phyloP scores from a whole-genome alignment of 1,140 invertebrate genomes.

The Trachelipus rathkii region DNA sequence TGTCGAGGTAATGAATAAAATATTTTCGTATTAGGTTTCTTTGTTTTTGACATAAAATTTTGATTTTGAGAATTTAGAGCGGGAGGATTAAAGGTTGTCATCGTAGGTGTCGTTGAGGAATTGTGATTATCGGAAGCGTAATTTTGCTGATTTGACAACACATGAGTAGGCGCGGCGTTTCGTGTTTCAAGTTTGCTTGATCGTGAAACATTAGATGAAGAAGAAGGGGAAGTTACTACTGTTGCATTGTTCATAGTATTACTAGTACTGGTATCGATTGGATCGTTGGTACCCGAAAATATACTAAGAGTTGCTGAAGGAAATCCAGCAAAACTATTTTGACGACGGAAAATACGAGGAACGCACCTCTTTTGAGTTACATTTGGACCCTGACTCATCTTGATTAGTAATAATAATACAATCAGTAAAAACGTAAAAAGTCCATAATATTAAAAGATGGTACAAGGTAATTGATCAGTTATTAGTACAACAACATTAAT shows the following conservation, averaged over 20 bases:
- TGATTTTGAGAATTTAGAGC: background rate
- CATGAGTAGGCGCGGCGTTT: background rate
- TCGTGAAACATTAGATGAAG: slow-evolving; percentile 16
- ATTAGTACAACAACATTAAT: background rate
- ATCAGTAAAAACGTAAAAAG: too few species aligned
- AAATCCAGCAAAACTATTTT: slow-evolving; percentile 44
- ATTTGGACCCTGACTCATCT: slow-evolving; percentile 1
- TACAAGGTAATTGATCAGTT: too few species aligned
- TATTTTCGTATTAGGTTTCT: background rate
- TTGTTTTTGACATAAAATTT: background rate
- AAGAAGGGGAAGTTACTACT: background rate
- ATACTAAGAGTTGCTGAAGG: slow-evolving; percentile 28
- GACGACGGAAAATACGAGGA: slow-evolving; percentile 30
- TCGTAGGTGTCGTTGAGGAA: slow-evolving; percentile 14
- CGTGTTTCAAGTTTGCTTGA: slow-evolving; percentile 9
- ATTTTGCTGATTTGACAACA: background rate
- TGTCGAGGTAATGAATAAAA: slow-evolving; percentile 28
- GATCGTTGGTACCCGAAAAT: slow-evolving; percentile 18
- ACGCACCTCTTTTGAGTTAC: background rate
- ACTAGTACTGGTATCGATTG: slow-evolving; percentile 23
- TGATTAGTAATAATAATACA: background rate
- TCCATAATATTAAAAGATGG: too few species aligned
- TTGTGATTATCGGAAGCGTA: background rate
- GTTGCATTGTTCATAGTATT: slow-evolving; percentile 22
- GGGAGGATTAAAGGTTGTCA: background rate